phyloP scores from a whole-genome alignment of 2,888 invertebrate species.

The Tethea ocularis region DNA sequence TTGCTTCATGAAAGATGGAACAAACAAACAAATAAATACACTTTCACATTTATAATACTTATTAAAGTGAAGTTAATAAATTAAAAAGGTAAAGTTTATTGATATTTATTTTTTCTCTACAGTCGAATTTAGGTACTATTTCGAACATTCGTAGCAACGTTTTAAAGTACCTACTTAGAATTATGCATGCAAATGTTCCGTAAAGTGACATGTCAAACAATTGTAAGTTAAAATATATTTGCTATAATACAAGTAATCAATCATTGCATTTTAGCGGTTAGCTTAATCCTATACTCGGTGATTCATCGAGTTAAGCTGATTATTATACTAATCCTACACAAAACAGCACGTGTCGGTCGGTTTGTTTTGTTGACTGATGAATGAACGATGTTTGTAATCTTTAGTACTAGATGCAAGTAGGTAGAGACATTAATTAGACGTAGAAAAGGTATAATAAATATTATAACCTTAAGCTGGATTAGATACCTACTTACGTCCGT shows the following conservation, averaged over 20 bases:
- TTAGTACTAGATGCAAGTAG: conserved; percentile 16
- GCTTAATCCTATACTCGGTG: conserved; percentile 23
- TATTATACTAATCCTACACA: conserved; percentile 24
- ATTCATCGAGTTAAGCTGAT: conserved; percentile 31
- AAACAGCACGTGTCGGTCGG: conserved; percentile 29
- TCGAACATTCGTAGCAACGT: background rate
- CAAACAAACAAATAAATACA: no score
- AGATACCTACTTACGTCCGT: no score
- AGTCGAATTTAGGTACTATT: background rate
- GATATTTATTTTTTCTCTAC: no score
- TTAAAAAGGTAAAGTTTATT: no score
- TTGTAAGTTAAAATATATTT: no score
- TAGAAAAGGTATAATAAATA: background rate
- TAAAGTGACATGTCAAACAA: conserved; percentile 17
- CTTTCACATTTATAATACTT: no score
- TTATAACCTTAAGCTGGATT: background rate
- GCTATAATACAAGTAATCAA: conserved; percentile 23
- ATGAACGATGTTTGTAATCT: conserved; percentile 12
- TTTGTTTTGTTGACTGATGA: conserved; percentile 22
- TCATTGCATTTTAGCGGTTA: conserved; percentile 25
- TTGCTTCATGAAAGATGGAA: no score
- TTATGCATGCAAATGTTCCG: background rate
- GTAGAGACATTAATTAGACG: background rate
- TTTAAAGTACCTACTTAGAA: background rate
- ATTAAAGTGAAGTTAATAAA: no score